Evolutionary conservation across 1,140 invertebrate genomes (phyloP).

Genomic region (Drosophila malerkotliana): DNA sequence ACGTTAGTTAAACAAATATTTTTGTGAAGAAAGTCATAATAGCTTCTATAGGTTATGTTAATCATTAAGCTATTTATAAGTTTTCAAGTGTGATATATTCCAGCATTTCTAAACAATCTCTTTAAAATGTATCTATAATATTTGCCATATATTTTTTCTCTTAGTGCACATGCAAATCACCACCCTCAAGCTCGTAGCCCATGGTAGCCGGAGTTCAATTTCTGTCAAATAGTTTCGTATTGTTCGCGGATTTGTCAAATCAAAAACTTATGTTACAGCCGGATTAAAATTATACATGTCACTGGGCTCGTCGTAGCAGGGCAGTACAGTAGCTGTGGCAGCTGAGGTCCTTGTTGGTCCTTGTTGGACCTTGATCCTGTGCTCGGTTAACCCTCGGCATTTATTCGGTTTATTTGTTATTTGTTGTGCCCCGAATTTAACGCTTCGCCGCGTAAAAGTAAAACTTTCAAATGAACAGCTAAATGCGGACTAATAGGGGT

Average conservation of each 20-base stretch:
- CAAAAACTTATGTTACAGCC: conserved; percentile 83
- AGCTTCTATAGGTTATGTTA: too few relatives aligned
- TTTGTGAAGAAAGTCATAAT: too few relatives aligned
- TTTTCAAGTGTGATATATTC: too few relatives aligned
- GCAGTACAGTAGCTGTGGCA: conserved; percentile 5
- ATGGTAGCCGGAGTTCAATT: conserved; percentile 58
- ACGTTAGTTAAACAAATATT: too few relatives aligned
- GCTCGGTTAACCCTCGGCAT: conserved; percentile 22
- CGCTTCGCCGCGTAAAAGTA: conserved; percentile 78
- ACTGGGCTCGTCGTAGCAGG: conserved; percentile 38
- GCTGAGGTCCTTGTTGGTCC: conserved; percentile 37
- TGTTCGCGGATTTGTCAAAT: conserved; percentile 76
- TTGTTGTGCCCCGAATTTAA: conserved; percentile 71
- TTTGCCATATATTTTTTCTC: not conserved
- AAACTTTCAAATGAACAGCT: conserved; percentile 84
- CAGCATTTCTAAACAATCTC: too few relatives aligned
- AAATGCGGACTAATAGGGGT: conserved; percentile 84
- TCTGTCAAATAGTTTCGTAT: conserved; percentile 77
- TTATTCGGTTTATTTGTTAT: conserved; percentile 6
- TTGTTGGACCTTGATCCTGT: conserved; percentile 15
- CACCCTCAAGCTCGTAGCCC: conserved; percentile 13
- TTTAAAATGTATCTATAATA: too few relatives aligned
- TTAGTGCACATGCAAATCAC: conserved; percentile 41
- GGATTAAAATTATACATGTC: conserved; percentile 83
- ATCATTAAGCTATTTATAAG: too few relatives aligned